A percentile compares a stretch with the other conserved stretches of the same genome.
These are phyloP conservation scores for Calyptomena viridis DNA, from an alignment of 2,113 vertebrate genomes.

Conservation along the genomic window DNA sequence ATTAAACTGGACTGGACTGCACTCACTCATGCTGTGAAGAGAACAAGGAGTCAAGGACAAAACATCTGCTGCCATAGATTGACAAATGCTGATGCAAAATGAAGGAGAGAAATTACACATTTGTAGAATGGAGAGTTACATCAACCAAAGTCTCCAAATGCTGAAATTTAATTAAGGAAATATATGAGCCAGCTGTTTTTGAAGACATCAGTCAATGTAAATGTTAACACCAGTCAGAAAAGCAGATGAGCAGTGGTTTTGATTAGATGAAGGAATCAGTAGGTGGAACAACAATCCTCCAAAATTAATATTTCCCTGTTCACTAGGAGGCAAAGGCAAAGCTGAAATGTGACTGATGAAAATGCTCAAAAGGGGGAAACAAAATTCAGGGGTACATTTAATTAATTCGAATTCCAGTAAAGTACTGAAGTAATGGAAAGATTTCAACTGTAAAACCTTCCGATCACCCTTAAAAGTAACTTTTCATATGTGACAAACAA, in stretches of 20 bases:
- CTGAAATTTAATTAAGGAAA: constrained; percentile 3
- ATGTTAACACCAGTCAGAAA: neutral
- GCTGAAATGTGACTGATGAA: neutral
- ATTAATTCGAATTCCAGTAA: neutral
- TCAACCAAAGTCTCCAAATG: neutral
- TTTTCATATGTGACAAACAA: neutral
- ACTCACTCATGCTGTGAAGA: neutral
- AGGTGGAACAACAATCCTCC: neutral
- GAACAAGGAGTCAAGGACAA: neutral
- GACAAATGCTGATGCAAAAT: neutral
- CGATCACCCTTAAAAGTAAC: neutral
- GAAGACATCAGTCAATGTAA: neutral
- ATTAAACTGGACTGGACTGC: neutral
- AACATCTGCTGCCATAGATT: neutral
- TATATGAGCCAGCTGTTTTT: neutral
- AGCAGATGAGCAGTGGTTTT: neutral
- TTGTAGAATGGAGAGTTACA: neutral
- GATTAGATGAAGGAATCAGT: neutral
- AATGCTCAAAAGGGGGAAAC: neutral
- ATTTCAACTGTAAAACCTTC: neutral
- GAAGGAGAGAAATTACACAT: neutral
- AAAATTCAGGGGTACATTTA: neutral
- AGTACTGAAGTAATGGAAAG: neutral
- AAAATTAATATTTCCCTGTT: neutral
- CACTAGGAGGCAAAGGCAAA: neutral